Conservation (phyloP, 2,888 invertebrate species). For the Nomada lathburiana region DNA sequence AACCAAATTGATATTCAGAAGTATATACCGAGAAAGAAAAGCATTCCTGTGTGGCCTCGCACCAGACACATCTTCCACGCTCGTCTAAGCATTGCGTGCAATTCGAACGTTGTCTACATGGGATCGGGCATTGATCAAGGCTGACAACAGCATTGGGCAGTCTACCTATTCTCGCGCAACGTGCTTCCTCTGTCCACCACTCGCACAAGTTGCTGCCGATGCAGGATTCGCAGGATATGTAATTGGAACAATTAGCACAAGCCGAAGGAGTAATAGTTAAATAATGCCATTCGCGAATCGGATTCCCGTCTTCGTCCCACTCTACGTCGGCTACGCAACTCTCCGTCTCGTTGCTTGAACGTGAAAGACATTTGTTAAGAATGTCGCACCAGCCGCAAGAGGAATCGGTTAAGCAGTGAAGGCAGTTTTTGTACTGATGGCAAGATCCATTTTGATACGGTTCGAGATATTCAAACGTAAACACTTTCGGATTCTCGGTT, state of each 20-base stretch:
- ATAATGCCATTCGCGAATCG: conserved; percentile 90
- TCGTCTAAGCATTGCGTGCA: conserved; percentile 94
- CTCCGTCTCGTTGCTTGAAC: conserved; percentile 88
- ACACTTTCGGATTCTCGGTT: conserved; percentile 91
- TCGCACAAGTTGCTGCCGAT: conserved; percentile 91
- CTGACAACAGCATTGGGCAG: conserved; percentile 88
- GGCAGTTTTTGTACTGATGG: conserved; percentile 91
- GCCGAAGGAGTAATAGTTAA: conserved; percentile 92
- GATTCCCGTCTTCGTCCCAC: conserved; percentile 85
- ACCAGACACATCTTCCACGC: conserved; percentile 97
- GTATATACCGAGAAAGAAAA: conserved; percentile 98
- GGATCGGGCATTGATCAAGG: conserved; percentile 90
- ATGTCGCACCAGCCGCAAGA: conserved; percentile 97
- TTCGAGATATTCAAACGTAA: conserved; percentile 95
- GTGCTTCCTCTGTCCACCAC: conserved; percentile 96
- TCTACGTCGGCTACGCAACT: conserved; percentile 86
- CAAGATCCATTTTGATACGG: conserved; percentile 94
- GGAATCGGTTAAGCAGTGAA: conserved; percentile 94
- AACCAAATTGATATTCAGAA: conserved; percentile 96
- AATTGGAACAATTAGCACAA: conserved; percentile 95
- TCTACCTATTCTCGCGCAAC: conserved; percentile 92
- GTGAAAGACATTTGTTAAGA: conserved; percentile 89
- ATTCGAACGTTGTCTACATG: conserved; percentile 91
- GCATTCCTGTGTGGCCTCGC: conserved; percentile 95
- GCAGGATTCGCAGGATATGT: conserved; percentile 94